Percentiles rank a stretch among this genome's conserved stretches.
These are phyloP conservation scores for Ectemnius continuus DNA, from an alignment of 2,888 invertebrate genomes.

Conservation along the genomic window DNA sequence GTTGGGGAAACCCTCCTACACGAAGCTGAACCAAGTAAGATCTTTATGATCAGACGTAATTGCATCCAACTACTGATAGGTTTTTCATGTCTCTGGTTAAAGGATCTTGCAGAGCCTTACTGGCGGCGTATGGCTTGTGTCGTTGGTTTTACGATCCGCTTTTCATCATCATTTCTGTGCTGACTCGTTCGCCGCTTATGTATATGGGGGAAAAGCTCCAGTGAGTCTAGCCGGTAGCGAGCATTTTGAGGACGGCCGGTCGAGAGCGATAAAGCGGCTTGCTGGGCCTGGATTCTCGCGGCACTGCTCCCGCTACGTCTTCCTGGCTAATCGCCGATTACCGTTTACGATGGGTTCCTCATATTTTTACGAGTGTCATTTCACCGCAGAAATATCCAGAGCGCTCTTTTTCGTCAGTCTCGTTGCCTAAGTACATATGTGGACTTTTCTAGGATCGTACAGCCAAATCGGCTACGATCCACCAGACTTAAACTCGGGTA, in stretches of 20 bases:
- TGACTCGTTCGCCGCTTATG: constrained; percentile 22
- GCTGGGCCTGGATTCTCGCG: constrained; percentile 21
- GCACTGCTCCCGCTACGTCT: constrained; percentile 2
- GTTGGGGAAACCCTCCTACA: background rate
- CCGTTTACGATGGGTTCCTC: constrained; percentile 64
- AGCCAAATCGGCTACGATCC: background rate
- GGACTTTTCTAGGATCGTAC: constrained; percentile 31
- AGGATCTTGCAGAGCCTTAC: constrained; percentile 13
- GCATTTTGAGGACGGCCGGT: constrained; percentile 14
- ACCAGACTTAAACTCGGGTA: background rate
- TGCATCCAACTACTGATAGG: constrained; percentile 18
- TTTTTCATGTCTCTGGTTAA: constrained; percentile 4
- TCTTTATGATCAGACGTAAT: constrained; percentile 43
- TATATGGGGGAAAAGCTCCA: constrained; percentile 24
- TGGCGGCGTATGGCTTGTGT: constrained; percentile 22
- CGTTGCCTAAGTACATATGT: constrained; percentile 25
- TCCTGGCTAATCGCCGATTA: constrained; percentile 66
- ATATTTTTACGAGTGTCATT: constrained; percentile 68
- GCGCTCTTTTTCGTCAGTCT: constrained; percentile 20
- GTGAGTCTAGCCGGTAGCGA: background rate
- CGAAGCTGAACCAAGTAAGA: constrained; percentile 17
- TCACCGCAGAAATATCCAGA: constrained; percentile 42
- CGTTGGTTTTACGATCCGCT: constrained; percentile 47
- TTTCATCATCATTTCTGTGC: constrained; percentile 41
- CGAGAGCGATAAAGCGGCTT: constrained; percentile 17